phyloP scores from a whole-genome alignment of 64 coral and sea anemone species.

The Porites lutea region DNA sequence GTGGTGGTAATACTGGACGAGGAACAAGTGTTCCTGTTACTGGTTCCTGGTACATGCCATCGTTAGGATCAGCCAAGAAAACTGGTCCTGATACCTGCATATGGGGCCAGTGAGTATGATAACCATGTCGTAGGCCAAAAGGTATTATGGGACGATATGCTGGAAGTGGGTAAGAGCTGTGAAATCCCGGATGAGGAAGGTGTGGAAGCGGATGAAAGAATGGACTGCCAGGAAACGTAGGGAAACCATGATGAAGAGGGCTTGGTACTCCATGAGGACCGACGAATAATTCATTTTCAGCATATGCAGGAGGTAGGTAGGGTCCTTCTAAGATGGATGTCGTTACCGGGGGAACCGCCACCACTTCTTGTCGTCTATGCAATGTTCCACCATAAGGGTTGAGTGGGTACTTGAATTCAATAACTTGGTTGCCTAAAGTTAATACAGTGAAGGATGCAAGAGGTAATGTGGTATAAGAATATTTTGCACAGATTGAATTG shows the following conservation, averaged over 20 bases:
- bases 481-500: no score
- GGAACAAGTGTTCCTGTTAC: conserved; percentile 72
- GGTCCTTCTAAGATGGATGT: conserved; percentile 68
- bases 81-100: conserved; percentile 72
- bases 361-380: conserved; percentile 41
- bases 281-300: conserved; percentile 74
- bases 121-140: conserved; percentile 39
- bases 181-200: neutral
- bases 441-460: neutral
- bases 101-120: conserved; percentile 74
- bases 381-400: neutral
- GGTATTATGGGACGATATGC: conserved; percentile 47
- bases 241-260: conserved; percentile 7
- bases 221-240: neutral
- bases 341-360: conserved; percentile 79
- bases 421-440: neutral
- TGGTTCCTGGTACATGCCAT: conserved; percentile 81
- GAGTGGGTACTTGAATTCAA: neutral
- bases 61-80: conserved; percentile 69
- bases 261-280: conserved; percentile 35
- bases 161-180: conserved; percentile 19
- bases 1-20: conserved; percentile 73
- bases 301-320: conserved; percentile 67
- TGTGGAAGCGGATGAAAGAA: neutral
- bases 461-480: neutral